Base-by-base conservation (phyloP, 2,113 vertebrate genomes). In the Lanius collurio region DNA sequence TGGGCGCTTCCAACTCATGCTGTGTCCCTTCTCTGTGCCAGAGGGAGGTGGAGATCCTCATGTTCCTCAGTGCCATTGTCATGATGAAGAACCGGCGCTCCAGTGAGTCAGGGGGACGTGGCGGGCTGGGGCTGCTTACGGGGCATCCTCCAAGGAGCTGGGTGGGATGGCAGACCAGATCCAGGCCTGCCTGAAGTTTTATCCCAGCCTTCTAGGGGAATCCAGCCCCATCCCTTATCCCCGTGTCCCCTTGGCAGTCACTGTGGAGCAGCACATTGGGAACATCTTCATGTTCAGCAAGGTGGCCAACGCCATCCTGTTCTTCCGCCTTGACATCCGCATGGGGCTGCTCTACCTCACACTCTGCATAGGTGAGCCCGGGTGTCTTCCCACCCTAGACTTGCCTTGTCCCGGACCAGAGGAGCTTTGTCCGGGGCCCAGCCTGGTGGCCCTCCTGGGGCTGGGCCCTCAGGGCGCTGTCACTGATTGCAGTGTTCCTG, bases 41-140 rank as follows among this genome's bases (percentile, higher is more conserved):
- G 99, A 98, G 99, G 87, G 99, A 99, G 95, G 90, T 99, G 77
- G 99, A 99, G 97, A 99, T 99, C 83, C 98, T 99, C 24, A 99
- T 99, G 99, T 99, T 99, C 85, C 99, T 99, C 85, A 98, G 99
- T 31, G 99, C 99, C 47, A 99, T 99, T 28, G 99, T 99, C 70
- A 99, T 99, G 99, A 99, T 99, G 99, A 99, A 99, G 98, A 99
- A 99, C 97, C 98, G 99, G 37, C 98, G 99, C 95, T 98, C 99
- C 44, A 99, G 99, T 99, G 91, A 99, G 99, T 98, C 3, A 10
- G 18, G 46, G 70, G 55, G 7, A 24, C 9, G 0, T 7, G 47
- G 41, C 11, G 49, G 49, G 27, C 64, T 60, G 50, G 64, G 44
- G 50, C 41, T 85, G 60, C 41, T 21, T 7, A 0, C 3, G 22